Evolutionary conservation across 2,797 vertebrate species (phyloP).

Genomic region (Platyrinchus mystaceus): DNA sequence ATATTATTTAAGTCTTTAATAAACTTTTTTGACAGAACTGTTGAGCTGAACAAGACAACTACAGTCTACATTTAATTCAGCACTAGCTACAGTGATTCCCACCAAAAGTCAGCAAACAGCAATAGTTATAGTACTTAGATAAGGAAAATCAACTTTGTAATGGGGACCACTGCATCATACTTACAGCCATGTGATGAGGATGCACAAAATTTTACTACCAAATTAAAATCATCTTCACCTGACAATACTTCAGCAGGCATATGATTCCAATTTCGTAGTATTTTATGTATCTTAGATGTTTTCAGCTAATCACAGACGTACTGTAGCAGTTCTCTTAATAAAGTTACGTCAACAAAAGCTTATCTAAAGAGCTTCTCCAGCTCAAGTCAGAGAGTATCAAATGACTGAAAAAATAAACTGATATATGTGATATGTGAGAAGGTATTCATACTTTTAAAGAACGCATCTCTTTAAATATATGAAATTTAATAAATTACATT

Average conservation of each 20-base stretch:
- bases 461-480: slow-evolving; percentile 77
- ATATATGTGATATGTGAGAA: slow-evolving; percentile 77
- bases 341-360: slow-evolving; percentile 74
- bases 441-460: slow-evolving; percentile 76
- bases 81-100: slow-evolving; percentile 66
- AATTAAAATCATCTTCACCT: slow-evolving; percentile 36
- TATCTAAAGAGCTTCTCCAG: slow-evolving; percentile 75
- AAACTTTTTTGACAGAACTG: slow-evolving; percentile 71
- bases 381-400: slow-evolving; percentile 76
- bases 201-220: slow-evolving; percentile 41
- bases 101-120: slow-evolving; percentile 49
- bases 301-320: slow-evolving; percentile 42
- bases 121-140: slow-evolving; percentile 34
- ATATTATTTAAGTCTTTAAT: slow-evolving; percentile 65
- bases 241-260: background rate
- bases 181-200: slow-evolving; percentile 51
- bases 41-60: slow-evolving; percentile 70
- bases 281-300: slow-evolving; percentile 26
- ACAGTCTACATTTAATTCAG: slow-evolving; percentile 66
- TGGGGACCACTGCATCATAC: slow-evolving; percentile 61
- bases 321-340: slow-evolving; percentile 65
- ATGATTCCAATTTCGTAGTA: slow-evolving; percentile 19
- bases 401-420: slow-evolving; percentile 75
- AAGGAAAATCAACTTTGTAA: slow-evolving; percentile 46
- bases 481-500: slow-evolving; percentile 82